Evolutionary conservation across 2,888 invertebrate genomes (phyloP).

Genomic region (Leucoma salicis): DNA sequence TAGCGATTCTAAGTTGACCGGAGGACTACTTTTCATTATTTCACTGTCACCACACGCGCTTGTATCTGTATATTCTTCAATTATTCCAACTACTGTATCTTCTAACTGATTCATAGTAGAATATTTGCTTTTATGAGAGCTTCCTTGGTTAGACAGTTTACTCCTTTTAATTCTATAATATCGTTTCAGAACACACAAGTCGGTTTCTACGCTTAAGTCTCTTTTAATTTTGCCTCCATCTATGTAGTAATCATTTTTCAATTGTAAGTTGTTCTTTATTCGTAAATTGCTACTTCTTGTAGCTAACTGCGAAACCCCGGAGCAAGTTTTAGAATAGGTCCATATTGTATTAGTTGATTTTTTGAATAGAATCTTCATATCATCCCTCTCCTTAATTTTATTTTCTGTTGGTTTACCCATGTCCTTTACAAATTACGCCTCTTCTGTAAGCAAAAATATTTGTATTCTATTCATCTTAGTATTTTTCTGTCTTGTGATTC

Average conservation of each 20-base stretch:
- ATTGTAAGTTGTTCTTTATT: conserved; percentile 44
- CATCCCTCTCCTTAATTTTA: conserved; percentile 30
- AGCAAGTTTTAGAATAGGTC: conserved; percentile 51
- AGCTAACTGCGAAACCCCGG: conserved; percentile 44
- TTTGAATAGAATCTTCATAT: conserved; percentile 52
- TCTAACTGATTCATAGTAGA: conserved; percentile 6
- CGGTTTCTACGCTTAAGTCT: conserved; percentile 67
- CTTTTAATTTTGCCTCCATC: conserved; percentile 49
- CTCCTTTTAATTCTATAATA: conserved; percentile 39
- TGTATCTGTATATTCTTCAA: conserved; percentile 42
- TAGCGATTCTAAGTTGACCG: conserved; percentile 46
- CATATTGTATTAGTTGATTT: conserved; percentile 49
- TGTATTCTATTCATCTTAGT: conserved; percentile 59
- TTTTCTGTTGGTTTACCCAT: conserved; percentile 47
- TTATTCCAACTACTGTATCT: conserved; percentile 44
- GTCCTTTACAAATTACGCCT: conserved; percentile 23
- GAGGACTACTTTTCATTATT: conserved; percentile 22
- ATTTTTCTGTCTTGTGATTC: conserved; percentile 16
- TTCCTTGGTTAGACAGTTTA: conserved; percentile 38
- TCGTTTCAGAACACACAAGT: conserved; percentile 57
- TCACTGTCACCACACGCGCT: conserved; percentile 57
- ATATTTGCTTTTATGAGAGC: conserved; percentile 9
- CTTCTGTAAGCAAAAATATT: conserved; percentile 71
- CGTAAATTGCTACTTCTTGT: conserved; percentile 42
- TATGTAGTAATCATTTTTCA: conserved; percentile 30